Conservation (phyloP, 2,113 vertebrate genomes). For the Pachypanchax playfairii region DNA sequence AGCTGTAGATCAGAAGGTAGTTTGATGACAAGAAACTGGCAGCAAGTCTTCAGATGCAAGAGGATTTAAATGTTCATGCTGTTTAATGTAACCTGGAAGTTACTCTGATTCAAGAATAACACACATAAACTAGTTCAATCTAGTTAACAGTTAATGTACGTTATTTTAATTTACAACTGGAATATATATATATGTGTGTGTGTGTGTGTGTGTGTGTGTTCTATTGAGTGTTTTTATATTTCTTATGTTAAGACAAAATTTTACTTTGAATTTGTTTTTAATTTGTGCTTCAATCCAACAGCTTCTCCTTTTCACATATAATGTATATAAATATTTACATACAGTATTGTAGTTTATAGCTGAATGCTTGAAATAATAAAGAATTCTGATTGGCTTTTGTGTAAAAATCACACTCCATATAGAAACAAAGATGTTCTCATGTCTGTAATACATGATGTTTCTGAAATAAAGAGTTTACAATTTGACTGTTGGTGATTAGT, state of each 20-base stretch:
- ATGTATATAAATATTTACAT: neutral
- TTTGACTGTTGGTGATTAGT: neutral
- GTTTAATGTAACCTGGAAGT: constrained; percentile 12
- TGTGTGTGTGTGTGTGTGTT: constrained; percentile 33
- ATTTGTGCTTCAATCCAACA: constrained; percentile 36
- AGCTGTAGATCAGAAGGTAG: too few species aligned
- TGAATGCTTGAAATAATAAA: constrained; percentile 49
- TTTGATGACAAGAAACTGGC: too few species aligned
- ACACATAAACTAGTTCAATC: constrained; percentile 37
- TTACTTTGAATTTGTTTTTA: constrained; percentile 34
- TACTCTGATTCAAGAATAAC: constrained; percentile 64
- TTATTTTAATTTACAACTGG: constrained; percentile 24
- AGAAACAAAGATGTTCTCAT: constrained; percentile 25
- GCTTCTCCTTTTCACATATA: constrained; percentile 26
- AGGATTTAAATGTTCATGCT: neutral
- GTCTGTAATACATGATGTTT: constrained; percentile 44
- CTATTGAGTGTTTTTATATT: constrained; percentile 65
- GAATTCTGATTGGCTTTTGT: constrained; percentile 45
- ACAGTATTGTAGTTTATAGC: constrained; percentile 47
- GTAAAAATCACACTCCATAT: constrained; percentile 64
- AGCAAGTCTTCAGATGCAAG: constrained; percentile 3
- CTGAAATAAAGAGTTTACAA: constrained; percentile 63
- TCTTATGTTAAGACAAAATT: constrained; percentile 31
- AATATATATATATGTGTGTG: constrained; percentile 30
- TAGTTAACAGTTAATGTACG: constrained; percentile 32